Evolutionary conservation across 2,113 vertebrate genomes (phyloP), one percentile per base, ranked within the genome.

Genomic region (Naja naja): DNA sequence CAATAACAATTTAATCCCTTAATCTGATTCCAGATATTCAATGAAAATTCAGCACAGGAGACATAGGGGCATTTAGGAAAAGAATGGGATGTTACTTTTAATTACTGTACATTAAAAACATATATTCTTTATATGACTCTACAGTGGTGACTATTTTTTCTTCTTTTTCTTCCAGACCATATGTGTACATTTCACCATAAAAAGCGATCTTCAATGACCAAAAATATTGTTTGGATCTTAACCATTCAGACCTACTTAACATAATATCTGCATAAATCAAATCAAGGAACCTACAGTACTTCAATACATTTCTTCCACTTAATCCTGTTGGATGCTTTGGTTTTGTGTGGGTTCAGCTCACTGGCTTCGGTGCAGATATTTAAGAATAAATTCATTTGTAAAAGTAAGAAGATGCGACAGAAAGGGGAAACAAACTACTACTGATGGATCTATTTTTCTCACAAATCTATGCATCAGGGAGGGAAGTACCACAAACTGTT

Each of bases 151-250:
- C 87, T 95, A 0, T 95, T 95, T 60, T 18, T 81, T 81, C 34
- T 81, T 95, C 93, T 97, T 95, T 96, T 96, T 90, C 23, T 87
- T 64, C 97, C 95, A 98, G 97, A 94, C 9, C 9, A n/a, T 3
- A 0, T 6, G 6, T 64, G 14, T 1, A 86, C 92, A 34, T 85
- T 85, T 0, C 34, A 93, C 94, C 88, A 25, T 87, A 87, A 93
- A 90, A 39, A 20, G 89, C 64, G 74, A 9, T 25, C 43, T 87
- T 4, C 60, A 7, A 12, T 89, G 47, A 30, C 43, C 89, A 60
- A 93, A 88, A 90, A 49, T 1, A 87, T 39, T 10, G 74, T 47
- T 89, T 58, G 10, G 25, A 89, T 47, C 22, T 92, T 85, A 53
- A 54, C 1, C 64, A 91, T 89, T 93, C 22, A 91, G 90, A 94